phyloP scores from a whole-genome alignment of 2,113 vertebrate genomes.

The Eubucco bourcierii region DNA sequence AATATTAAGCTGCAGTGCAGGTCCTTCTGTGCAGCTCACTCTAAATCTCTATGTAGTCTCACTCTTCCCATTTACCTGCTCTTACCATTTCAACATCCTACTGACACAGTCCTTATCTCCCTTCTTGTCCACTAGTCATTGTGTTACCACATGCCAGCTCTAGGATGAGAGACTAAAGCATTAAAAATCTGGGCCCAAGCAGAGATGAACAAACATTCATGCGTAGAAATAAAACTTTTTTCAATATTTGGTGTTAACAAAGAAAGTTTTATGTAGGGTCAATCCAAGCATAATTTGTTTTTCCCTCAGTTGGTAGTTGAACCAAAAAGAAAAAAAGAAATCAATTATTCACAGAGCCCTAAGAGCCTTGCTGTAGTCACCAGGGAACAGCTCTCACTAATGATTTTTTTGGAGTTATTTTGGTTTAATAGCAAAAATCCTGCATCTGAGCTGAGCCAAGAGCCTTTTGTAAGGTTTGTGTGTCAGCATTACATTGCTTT shows the following conservation, averaged over 20 bases:
- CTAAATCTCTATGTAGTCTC: background rate
- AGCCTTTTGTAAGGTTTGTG: conserved; percentile 42
- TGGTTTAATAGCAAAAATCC: conserved; percentile 35
- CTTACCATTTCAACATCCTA: background rate
- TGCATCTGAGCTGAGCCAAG: conserved; percentile 9
- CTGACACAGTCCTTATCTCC: accelerated
- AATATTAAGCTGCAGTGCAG: background rate
- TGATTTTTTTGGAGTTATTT: conserved; percentile 36
- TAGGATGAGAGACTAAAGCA: background rate
- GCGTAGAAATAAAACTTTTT: background rate
- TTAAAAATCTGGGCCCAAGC: background rate
- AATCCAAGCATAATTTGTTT: conserved; percentile 11
- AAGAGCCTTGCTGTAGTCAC: background rate
- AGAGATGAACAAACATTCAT: background rate
- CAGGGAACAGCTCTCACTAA: conserved; percentile 28
- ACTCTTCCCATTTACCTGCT: background rate
- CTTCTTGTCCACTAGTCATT: background rate
- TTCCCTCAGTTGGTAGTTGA: background rate
- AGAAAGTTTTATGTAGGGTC: background rate
- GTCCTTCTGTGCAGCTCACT: background rate
- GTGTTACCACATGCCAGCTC: background rate
- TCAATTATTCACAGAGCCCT: conserved; percentile 53
- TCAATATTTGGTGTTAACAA: background rate
- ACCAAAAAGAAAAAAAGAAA: background rate
- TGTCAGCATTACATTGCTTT: background rate